Evolutionary conservation across 2,888 invertebrate genomes (phyloP).

Genomic region (Hirtodrosophila confusa): DNA sequence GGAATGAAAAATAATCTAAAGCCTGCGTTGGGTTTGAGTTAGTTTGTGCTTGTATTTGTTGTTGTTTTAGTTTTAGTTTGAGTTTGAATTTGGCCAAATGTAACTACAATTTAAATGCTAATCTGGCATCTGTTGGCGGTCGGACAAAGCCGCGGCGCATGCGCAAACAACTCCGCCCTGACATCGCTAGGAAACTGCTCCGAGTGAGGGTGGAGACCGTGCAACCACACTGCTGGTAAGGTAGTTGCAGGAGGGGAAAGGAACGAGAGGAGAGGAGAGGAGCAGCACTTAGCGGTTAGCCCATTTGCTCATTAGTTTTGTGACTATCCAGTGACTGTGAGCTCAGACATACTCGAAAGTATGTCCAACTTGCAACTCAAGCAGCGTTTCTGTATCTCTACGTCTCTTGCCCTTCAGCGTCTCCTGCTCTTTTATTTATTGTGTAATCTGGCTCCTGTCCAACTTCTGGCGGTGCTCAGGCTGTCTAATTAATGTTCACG

Average conservation of each 20-base stretch:
- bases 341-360: constrained; percentile 4
- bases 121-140: constrained; percentile 76
- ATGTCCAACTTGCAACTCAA: constrained; percentile 12
- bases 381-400: not conserved
- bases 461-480: constrained; percentile 36
- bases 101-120: constrained; percentile 79
- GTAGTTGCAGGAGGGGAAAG: not conserved
- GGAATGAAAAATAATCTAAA: constrained; percentile 71
- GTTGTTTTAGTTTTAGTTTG: constrained; percentile 17
- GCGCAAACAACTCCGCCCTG: constrained; percentile 70
- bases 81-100: constrained; percentile 68
- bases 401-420: constrained; percentile 18
- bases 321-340: constrained; percentile 17
- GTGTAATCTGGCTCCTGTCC: constrained; percentile 50
- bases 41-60: constrained; percentile 36
- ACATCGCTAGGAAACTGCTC: constrained; percentile 24
- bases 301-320: constrained; percentile 67
- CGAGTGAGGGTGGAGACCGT: constrained; percentile 42
- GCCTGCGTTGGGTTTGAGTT: constrained; percentile 49
- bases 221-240: constrained; percentile 11
- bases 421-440: constrained; percentile 54
- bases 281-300: constrained; percentile 35
- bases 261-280: not conserved
- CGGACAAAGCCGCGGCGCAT: constrained; percentile 57
- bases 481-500: constrained; percentile 75